Evolutionary conservation across 2,113 vertebrate species (phyloP).

Genomic region (Pollimyrus isidori): DNA sequence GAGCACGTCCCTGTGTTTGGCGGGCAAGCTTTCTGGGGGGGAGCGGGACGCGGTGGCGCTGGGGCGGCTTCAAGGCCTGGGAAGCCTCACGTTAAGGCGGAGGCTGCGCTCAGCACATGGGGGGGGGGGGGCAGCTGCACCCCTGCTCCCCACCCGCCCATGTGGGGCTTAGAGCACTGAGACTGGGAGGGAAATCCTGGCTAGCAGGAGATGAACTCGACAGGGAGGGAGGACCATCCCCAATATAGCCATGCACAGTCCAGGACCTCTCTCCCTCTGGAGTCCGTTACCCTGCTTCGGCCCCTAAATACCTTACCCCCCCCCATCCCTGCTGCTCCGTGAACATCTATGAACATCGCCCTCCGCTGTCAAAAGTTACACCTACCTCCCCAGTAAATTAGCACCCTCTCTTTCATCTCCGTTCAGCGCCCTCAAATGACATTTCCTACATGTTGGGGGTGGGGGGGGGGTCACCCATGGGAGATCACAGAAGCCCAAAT

Average conservation of each 20-base stretch:
- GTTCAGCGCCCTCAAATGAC: slow-evolving; percentile 22
- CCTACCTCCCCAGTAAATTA: slow-evolving; percentile 14
- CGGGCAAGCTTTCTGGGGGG: background rate
- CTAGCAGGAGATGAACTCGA: background rate
- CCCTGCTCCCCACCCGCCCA: background rate
- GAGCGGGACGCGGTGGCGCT: background rate
- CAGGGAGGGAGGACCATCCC: background rate
- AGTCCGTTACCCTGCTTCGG: background rate
- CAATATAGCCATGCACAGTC: background rate
- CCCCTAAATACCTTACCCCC: background rate
- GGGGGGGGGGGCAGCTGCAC: background rate
- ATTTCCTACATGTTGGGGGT: slow-evolving; percentile 39
- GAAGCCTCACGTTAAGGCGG: background rate
- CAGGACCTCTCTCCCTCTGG: background rate
- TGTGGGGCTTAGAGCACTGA: background rate
- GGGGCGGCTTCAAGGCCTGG: background rate
- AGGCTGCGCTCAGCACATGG: background rate
- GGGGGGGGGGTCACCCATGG: slow-evolving; percentile 38
- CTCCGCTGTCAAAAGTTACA: slow-evolving; percentile 23
- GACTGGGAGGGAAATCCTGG: background rate
- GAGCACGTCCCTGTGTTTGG: background rate
- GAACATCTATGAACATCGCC: slow-evolving; percentile 40
- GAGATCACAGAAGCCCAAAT: slow-evolving; percentile 56
- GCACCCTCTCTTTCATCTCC: slow-evolving; percentile 33
- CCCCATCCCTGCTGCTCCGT: slow-evolving; percentile 10